Conservation (phyloP, 2,113 vertebrate genomes). For the Picathartes gymnocephalus region DNA sequence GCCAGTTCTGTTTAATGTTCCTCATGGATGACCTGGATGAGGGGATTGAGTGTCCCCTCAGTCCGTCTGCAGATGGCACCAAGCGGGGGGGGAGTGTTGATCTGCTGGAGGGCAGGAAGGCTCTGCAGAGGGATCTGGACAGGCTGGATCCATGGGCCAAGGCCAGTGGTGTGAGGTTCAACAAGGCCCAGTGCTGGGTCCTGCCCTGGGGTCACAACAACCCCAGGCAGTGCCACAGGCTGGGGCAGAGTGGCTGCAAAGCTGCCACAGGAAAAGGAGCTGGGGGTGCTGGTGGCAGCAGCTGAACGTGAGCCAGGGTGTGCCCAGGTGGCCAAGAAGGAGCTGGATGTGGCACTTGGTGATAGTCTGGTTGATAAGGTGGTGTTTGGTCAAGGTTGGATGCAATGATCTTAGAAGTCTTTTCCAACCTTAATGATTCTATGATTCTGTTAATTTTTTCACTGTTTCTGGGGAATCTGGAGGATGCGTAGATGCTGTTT, state of each 20-base stretch:
- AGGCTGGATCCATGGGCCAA: background rate
- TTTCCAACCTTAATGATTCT: background rate
- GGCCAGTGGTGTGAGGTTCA: background rate
- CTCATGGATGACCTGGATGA: background rate
- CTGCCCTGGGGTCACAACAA: background rate
- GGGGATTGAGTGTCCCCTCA: rapidly evolving
- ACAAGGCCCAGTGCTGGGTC: background rate
- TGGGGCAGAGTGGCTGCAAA: background rate
- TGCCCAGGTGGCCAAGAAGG: background rate
- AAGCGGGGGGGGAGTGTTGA: background rate
- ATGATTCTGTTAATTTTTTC: background rate
- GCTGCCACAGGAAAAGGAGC: background rate
- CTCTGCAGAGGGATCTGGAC: background rate
- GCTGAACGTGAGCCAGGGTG: background rate
- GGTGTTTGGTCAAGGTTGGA: background rate
- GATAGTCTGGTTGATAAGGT: background rate
- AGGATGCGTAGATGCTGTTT: background rate
- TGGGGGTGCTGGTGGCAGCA: background rate
- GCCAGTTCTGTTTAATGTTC: background rate
- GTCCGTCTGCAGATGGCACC: no score
- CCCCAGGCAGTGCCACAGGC: background rate
- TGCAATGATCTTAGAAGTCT: background rate
- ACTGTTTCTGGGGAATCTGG: background rate
- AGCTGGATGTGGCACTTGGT: background rate
- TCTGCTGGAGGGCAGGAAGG: background rate